Base-by-base conservation (phyloP, 2,888 invertebrate species). In the Dolomedes plantarius region DNA sequence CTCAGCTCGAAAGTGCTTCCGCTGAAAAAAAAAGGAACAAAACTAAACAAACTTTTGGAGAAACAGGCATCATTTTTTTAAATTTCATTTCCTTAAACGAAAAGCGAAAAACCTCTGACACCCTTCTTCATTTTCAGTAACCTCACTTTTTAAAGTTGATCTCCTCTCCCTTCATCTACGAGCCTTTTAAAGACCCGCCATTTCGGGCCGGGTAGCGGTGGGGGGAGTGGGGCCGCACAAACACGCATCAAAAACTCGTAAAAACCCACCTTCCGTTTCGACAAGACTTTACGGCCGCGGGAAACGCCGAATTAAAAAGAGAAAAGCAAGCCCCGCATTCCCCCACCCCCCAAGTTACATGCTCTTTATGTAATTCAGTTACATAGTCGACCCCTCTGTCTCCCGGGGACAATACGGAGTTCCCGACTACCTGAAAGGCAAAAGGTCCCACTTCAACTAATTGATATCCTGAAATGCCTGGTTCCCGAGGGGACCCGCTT, bases 401-500 rank as follows among this genome's bases (percentile, higher is more conserved):
- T 62, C 83, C 11, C 0, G 77, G 68, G 83, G 73, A 67, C 83
- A 77, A 83, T 83, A 73, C 41, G 83, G 77, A 71, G n/a, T 39
- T 75, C 56, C 68, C 27, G 31, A 19, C 36, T 32, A n/a, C 67
- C 19, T 11, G 67, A 69, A 65, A 83, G 82, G 71, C 82, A 77
- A 77, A 77, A 85, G 83, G 83, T 85, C 83, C 83, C 73, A 85
- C 83, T 85, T 73, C 83, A 29, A 41, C 67, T 85, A 85, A 85
- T 85, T 85, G 83, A 85, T 85, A 85, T 68, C 77, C 76, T 72
- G 76, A 83, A 83, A 76, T 23, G 19, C 73, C 31, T 27, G 39
- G 65, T 77, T 23, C 29, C 56, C 27, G 19, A 39, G 39, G 74
- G 46, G 27, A 64, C 46, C 39, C 64, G 71, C 64, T 83, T 67